phyloP scores from a whole-genome alignment of 2,113 vertebrate genomes.

The Gobiocypris rarus region DNA sequence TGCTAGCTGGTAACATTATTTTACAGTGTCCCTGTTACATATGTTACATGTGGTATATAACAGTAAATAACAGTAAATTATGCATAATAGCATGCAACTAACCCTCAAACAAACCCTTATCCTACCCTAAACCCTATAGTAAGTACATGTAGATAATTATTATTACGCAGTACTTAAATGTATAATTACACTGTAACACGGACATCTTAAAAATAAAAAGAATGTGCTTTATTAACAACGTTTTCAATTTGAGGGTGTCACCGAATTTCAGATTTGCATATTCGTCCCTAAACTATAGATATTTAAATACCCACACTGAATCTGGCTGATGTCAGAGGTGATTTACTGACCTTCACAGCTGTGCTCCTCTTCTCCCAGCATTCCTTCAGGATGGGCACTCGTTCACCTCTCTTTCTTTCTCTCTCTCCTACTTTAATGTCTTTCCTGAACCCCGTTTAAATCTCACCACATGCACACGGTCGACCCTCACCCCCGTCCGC shows the following conservation, averaged over 20 bases:
- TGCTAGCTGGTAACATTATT: too few species aligned
- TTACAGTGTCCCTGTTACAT: too few species aligned
- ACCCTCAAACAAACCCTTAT: too few species aligned
- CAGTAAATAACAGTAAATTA: too few species aligned
- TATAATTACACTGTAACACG: too few species aligned
- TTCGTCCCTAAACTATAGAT: background rate
- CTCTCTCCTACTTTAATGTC: background rate
- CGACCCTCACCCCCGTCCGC: background rate
- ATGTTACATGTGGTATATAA: too few species aligned
- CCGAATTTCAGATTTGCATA: background rate
- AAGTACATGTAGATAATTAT: too few species aligned
- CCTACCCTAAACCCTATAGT: too few species aligned
- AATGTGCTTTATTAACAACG: background rate
- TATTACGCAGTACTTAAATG: too few species aligned
- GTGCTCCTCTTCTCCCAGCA: background rate
- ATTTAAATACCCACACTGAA: background rate
- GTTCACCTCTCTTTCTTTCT: background rate
- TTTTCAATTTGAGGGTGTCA: background rate
- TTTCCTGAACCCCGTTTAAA: background rate
- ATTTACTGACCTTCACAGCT: constrained; percentile 6
- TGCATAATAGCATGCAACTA: too few species aligned
- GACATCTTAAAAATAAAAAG: background rate
- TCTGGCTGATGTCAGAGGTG: background rate
- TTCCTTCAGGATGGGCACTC: background rate
- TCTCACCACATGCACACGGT: background rate